Conservation (phyloP, 2,797 vertebrate genomes). For the Cephalopachus bancanus region DNA sequence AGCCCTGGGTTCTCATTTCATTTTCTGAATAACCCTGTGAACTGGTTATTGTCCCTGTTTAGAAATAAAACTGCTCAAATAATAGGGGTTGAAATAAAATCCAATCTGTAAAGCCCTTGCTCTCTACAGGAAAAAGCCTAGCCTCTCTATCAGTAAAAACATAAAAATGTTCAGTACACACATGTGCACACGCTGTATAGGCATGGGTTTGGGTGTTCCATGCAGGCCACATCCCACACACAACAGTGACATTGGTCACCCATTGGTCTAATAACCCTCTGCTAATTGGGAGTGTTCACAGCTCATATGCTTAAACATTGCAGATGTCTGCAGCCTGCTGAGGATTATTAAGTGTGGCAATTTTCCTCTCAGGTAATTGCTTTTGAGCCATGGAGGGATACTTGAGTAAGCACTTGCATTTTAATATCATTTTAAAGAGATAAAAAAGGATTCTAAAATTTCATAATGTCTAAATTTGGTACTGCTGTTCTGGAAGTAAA, state of each 20-base stretch:
- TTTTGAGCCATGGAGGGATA: conserved; percentile 63
- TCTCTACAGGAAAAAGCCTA: neutral
- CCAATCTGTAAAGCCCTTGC: neutral
- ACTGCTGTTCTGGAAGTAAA: conserved; percentile 49
- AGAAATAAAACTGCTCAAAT: neutral
- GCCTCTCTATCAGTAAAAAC: neutral
- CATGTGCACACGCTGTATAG: neutral
- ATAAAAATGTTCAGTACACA: neutral
- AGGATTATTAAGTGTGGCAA: conserved; percentile 64
- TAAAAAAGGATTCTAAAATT: conserved; percentile 70
- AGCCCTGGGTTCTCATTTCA: neutral
- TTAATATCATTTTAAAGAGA: conserved; percentile 70
- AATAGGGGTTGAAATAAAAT: conserved; percentile 35
- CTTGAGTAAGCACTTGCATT: conserved; percentile 65
- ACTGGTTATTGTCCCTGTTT: neutral
- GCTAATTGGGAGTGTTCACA: neutral
- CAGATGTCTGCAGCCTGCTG: conserved; percentile 25
- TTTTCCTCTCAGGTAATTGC: conserved; percentile 65
- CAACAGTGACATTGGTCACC: neutral
- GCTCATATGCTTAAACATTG: neutral
- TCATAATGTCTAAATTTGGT: conserved; percentile 68
- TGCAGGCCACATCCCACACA: neutral
- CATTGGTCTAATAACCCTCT: neutral
- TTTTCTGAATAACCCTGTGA: neutral
- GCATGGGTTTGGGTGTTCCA: neutral